Evolutionary conservation across 1,140 invertebrate species (phyloP).

Genomic region (Saxidomus purpurata): DNA sequence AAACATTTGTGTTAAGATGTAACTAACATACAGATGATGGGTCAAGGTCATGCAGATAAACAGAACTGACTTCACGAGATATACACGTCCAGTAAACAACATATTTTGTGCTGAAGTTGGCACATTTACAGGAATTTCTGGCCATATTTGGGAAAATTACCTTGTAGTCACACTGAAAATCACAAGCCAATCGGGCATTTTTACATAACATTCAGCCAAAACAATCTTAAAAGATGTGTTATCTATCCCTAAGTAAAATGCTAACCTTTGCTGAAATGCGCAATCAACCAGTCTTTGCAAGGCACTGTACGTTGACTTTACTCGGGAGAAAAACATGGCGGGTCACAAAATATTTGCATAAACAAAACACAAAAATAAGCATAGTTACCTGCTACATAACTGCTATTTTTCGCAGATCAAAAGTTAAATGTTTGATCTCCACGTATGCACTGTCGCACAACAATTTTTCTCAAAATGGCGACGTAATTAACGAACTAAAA

Average conservation of each 20-base stretch:
- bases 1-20: not conserved
- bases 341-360: constrained; percentile 63
- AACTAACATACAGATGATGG: not conserved
- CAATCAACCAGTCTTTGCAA: constrained; percentile 24
- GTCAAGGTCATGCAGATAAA: constrained; percentile 17
- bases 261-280: not conserved
- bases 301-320: constrained; percentile 22
- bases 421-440: constrained; percentile 37
- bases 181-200: not conserved
- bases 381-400: constrained; percentile 58
- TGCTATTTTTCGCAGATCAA: constrained; percentile 20
- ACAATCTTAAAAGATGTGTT: not conserved
- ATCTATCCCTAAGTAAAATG: not conserved
- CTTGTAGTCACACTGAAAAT: not conserved
- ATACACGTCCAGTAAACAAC: not conserved
- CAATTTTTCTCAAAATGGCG: constrained; percentile 61
- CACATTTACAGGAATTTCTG: constrained; percentile 37
- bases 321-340: constrained; percentile 61
- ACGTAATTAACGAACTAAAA: constrained; percentile 64
- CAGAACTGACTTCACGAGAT: not conserved
- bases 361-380: constrained; percentile 65
- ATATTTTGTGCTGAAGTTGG: constrained; percentile 3
- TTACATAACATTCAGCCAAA: not conserved
- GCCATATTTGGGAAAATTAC: constrained; percentile 52
- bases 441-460: constrained; percentile 2